A percentile compares a stretch with the other conserved stretches of the same genome.
Conservation (phyloP, 2,888 invertebrate species). For the Polydesmus complanatus region DNA sequence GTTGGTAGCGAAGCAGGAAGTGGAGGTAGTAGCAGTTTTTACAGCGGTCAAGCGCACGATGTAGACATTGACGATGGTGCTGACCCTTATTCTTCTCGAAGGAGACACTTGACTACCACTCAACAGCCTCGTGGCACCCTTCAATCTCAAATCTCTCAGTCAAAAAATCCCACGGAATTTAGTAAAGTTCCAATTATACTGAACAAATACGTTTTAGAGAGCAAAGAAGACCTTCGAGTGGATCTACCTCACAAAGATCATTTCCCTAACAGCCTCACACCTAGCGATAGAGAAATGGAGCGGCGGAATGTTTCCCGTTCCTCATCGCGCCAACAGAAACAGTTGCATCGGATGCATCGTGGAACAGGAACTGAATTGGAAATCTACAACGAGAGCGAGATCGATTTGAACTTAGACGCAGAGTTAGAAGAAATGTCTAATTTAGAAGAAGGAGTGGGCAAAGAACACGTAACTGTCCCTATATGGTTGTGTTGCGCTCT, state of each 20-base stretch:
- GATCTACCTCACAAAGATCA: constrained; percentile 16
- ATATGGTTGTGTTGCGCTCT: constrained; percentile 69
- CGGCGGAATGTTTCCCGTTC: neutral
- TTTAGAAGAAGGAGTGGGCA: constrained; percentile 25
- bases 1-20: constrained; percentile 8
- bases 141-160: neutral
- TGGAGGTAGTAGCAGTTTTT: neutral
- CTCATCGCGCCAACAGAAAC: constrained; percentile 7
- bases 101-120: neutral
- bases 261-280: neutral
- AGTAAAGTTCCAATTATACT: constrained; percentile 44
- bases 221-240: constrained; percentile 28
- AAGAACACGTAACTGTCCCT: constrained; percentile 33
- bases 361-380: neutral
- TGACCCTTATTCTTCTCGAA: neutral
- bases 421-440: constrained; percentile 9
- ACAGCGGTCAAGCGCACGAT: neutral
- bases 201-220: constrained; percentile 53
- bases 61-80: neutral
- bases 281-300: neutral
- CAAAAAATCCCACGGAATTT: constrained; percentile 18
- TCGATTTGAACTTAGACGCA: neutral
- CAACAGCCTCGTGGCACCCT: neutral
- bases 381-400: neutral
- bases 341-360: neutral